Conservation (phyloP, 2,797 vertebrate species). For the Enteromius viviparus region DNA sequence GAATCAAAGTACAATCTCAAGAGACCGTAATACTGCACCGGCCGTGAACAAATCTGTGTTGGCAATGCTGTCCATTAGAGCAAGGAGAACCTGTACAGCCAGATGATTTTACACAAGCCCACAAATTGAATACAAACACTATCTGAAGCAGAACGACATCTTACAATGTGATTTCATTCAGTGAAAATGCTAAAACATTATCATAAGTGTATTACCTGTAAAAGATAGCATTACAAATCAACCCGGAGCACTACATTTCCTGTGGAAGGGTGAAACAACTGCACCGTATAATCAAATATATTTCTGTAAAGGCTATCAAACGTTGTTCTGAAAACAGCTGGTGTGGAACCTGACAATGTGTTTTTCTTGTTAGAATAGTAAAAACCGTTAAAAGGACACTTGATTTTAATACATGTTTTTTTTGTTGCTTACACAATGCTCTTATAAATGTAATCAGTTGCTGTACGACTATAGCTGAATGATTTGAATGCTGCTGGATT, state of each 20-base stretch:
- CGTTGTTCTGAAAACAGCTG: constrained; percentile 20
- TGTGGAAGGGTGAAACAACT: background rate
- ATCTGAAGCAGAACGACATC: constrained; percentile 16
- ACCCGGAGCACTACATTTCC: background rate
- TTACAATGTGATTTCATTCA: background rate
- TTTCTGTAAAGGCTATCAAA: constrained; percentile 10
- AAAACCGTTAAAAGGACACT: constrained; percentile 36
- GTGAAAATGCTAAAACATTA: constrained; percentile 35
- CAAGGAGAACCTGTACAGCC: background rate
- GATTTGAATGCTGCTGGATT: constrained; percentile 6
- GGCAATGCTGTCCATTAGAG: background rate
- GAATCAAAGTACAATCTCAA: constrained; percentile 7
- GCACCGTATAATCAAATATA: constrained; percentile 6
- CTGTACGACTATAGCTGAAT: background rate
- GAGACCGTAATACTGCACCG: constrained; percentile 8
- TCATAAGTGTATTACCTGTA: background rate
- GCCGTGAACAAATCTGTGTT: background rate
- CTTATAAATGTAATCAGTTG: constrained; percentile 22
- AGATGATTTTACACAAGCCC: constrained; percentile 16
- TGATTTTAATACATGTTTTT: background rate
- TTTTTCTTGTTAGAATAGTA: constrained; percentile 13
- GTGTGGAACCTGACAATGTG: constrained; percentile 7
- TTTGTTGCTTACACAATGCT: constrained; percentile 1
- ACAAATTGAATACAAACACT: constrained; percentile 2
- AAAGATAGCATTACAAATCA: constrained; percentile 20